These are phyloP conservation scores for Penaeus indicus DNA, from an alignment of 1,140 invertebrate genomes.

Conservation along the genomic window DNA sequence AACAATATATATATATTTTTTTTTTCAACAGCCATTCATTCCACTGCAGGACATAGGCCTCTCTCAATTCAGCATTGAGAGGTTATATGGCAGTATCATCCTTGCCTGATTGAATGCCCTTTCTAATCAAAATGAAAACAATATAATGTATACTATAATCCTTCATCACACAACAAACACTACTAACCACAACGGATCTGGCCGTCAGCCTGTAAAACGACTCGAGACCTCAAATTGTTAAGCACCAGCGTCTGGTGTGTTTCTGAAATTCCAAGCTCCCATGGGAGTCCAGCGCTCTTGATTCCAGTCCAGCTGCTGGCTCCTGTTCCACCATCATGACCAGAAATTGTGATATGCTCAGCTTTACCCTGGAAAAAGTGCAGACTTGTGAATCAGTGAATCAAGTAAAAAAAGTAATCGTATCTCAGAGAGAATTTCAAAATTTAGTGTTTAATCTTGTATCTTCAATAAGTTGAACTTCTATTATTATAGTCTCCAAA, in stretches of 20 bases:
- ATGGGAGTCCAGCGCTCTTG: conserved; percentile 79
- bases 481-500: too few species aligned
- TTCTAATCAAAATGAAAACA: too few species aligned
- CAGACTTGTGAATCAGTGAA: neutral
- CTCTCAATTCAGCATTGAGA: too few species aligned
- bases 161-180: neutral
- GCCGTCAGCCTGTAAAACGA: conserved; percentile 95
- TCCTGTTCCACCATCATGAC: conserved; percentile 98
- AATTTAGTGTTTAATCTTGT: neutral
- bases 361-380: conserved; percentile 84
- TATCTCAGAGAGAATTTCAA: neutral
- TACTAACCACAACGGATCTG: conserved; percentile 84
- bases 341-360: conserved; percentile 98
- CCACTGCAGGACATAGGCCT: too few species aligned
- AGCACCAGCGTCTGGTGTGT: conserved; percentile 95
- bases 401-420: conserved; percentile 27
- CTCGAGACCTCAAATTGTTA: conserved; percentile 94
- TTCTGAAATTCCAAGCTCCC: conserved; percentile 97
- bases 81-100: too few species aligned
- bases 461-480: too few species aligned
- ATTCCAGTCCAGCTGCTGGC: conserved; percentile 96
- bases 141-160: neutral
- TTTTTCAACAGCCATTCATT: neutral
- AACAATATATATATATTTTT: too few species aligned
- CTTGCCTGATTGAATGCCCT: too few species aligned